These are phyloP conservation scores for Raja brachyura DNA, from an alignment of 2,113 vertebrate genomes.

Conservation along the genomic window DNA sequence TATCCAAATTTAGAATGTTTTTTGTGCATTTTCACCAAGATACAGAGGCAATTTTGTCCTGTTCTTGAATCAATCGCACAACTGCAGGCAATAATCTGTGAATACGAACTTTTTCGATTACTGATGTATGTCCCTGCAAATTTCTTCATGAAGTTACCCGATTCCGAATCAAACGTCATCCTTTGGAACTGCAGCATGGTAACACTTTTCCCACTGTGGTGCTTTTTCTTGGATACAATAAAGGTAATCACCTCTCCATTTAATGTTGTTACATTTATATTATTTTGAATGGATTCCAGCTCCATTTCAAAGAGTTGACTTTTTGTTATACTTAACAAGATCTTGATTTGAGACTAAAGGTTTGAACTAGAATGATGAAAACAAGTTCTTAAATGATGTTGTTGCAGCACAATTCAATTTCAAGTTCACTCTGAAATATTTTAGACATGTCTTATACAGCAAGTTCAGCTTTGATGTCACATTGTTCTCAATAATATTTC, in stretches of 20 bases:
- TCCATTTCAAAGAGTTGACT: slow-evolving; percentile 7
- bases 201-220: slow-evolving; percentile 39
- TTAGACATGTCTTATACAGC: background rate
- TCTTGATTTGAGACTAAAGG: background rate
- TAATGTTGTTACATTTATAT: slow-evolving; percentile 49
- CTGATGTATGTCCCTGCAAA: slow-evolving; percentile 53
- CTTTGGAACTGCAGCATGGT: slow-evolving; percentile 55
- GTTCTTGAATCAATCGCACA: slow-evolving; percentile 57
- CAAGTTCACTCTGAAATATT: background rate
- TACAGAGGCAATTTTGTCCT: slow-evolving; percentile 60
- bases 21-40: slow-evolving; percentile 59
- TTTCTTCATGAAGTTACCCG: slow-evolving; percentile 57
- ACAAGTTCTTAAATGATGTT: background rate
- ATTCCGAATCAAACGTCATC: slow-evolving; percentile 57
- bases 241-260: slow-evolving; percentile 71
- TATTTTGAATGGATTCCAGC: slow-evolving; percentile 13
- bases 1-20: slow-evolving; percentile 56
- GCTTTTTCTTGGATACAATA: slow-evolving; percentile 48
- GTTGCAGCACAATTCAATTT: background rate
- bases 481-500: background rate
- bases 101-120: background rate
- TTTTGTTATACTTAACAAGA: background rate
- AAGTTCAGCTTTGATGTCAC: background rate
- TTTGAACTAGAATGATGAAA: background rate
- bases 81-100: slow-evolving; percentile 59